Conservation (phyloP, 1,140 invertebrate genomes). For the Hypothenemus hampei region DNA sequence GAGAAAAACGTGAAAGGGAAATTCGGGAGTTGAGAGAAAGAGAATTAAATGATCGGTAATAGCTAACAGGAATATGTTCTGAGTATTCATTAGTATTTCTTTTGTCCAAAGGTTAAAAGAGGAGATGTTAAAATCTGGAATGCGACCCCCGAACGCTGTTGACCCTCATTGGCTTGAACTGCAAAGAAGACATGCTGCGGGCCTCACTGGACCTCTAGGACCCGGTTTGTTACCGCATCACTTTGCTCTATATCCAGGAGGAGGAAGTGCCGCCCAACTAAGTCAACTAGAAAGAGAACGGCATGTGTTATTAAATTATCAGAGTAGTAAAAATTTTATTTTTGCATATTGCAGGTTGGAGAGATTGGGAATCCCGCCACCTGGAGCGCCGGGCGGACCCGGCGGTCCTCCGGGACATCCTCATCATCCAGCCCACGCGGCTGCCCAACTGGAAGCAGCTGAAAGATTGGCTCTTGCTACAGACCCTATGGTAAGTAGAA, state of each 20-base stretch:
- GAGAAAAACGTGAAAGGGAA: slow-evolving; percentile 79
- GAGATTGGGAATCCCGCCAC: slow-evolving; percentile 66
- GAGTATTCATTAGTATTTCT: not conserved
- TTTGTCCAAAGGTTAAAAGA: slow-evolving; percentile 58
- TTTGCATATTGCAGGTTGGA: slow-evolving; percentile 54
- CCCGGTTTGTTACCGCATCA: slow-evolving; percentile 43
- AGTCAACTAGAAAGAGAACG: slow-evolving; percentile 83
- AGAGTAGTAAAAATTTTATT: not conserved
- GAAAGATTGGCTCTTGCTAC: slow-evolving; percentile 66
- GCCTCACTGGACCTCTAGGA: slow-evolving; percentile 38
- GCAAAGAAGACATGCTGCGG: slow-evolving; percentile 42
- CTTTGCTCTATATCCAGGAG: slow-evolving; percentile 50
- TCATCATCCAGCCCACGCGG: slow-evolving; percentile 41
- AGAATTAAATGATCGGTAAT: slow-evolving; percentile 67
- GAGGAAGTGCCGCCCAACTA: slow-evolving; percentile 54
- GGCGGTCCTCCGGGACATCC: slow-evolving; percentile 41
- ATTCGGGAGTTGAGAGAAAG: slow-evolving; percentile 79
- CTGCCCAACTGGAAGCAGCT: slow-evolving; percentile 48
- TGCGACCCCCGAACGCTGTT: slow-evolving; percentile 57
- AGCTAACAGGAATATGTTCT: not conserved
- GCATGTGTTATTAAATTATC: slow-evolving; percentile 3
- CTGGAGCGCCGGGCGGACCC: slow-evolving; percentile 49
- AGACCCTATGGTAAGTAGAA: slow-evolving; percentile 66
- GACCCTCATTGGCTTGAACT: slow-evolving; percentile 87
- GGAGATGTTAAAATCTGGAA: slow-evolving; percentile 65